Evolutionary conservation across 1,140 invertebrate genomes (phyloP), one percentile per base, ranked within the genome.

Genomic region (Colletes latitarsis): DNA sequence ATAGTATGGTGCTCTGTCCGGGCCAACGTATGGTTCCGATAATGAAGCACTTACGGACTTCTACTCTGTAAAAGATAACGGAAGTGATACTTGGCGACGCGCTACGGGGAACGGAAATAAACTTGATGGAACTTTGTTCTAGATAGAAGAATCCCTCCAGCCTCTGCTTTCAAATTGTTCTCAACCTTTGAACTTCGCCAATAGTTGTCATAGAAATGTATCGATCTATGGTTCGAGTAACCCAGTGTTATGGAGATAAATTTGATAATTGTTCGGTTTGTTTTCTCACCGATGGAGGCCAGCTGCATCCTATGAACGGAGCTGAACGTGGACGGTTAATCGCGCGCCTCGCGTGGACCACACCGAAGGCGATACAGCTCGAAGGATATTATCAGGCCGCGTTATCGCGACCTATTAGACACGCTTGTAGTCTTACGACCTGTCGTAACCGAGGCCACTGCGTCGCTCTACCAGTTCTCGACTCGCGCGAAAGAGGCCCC

Each of bases 321-420:
- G 63, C 21, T n/a, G 68, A 74, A 84, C 73, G 79, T 52, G 80
- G 83, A 67, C 75, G 75, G 79, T 87, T 82, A 88, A 88, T 88
- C 86, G 86, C 64, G 66, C 76, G 82, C 75, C 85, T 88, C 82
- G 87, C 75, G 82, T 71, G 87, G 90, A 91, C 88, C 89, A 89
- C 88, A 90, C 87, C 82, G 85, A 73, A 84, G 84, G 64, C 83
- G 89, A 90, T 89, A 84, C 82, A 71, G 80, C 75, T 76, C 73
- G 85, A 63, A 76, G 85, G 85, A 90, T 90, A 89, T 91, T 84
- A 90, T 90, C 88, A 84, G 73, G 70, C 86, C 83, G 82, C 83
- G 87, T 89, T 91, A 91, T 91, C 90, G 86, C 84, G 83, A 88
- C 87, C 84, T 91, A 90, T 91, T 90, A 89, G 87, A 90, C 83